phyloP scores from a whole-genome alignment of 1,140 invertebrate species.

The Stenopsyche tienmushanensis region DNA sequence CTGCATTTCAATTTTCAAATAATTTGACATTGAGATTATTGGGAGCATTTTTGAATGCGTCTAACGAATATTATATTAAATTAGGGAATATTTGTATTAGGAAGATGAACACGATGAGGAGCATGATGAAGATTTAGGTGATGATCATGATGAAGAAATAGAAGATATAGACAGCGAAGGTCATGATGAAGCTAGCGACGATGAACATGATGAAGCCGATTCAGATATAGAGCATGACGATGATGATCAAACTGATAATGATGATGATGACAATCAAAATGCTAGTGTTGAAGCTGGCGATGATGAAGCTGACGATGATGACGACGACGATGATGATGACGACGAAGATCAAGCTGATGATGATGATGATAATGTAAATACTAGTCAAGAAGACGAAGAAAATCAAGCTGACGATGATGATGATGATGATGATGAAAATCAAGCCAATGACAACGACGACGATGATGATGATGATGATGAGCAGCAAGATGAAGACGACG shows the following conservation, averaged over 20 bases:
- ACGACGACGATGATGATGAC: constrained; percentile 42
- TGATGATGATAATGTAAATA: constrained; percentile 44
- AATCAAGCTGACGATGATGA: constrained; percentile 44
- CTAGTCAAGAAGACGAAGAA: constrained; percentile 48
- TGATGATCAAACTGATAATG: constrained; percentile 28
- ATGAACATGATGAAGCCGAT: constrained; percentile 46
- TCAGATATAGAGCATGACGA: constrained; percentile 32
- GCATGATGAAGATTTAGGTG: constrained; percentile 44
- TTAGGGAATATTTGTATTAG: constrained; percentile 42
- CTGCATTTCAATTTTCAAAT: background rate
- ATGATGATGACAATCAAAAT: constrained; percentile 38
- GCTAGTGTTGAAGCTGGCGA: constrained; percentile 41
- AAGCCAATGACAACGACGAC: constrained; percentile 44
- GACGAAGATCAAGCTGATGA: constrained; percentile 45
- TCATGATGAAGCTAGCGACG: constrained; percentile 45
- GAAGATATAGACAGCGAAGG: constrained; percentile 46
- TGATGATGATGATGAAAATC: constrained; percentile 44
- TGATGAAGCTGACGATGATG: constrained; percentile 40
- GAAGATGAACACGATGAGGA: constrained; percentile 45
- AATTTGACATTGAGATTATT: background rate
- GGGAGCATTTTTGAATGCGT: background rate
- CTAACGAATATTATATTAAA: no score
- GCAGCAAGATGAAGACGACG: constrained; percentile 44
- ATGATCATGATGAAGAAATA: constrained; percentile 45
- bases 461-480: constrained; percentile 46